Evolutionary conservation across 2,797 vertebrate species (phyloP), one percentile per base, ranked within the genome.

Genomic region (Urocyon cinereoargenteus): DNA sequence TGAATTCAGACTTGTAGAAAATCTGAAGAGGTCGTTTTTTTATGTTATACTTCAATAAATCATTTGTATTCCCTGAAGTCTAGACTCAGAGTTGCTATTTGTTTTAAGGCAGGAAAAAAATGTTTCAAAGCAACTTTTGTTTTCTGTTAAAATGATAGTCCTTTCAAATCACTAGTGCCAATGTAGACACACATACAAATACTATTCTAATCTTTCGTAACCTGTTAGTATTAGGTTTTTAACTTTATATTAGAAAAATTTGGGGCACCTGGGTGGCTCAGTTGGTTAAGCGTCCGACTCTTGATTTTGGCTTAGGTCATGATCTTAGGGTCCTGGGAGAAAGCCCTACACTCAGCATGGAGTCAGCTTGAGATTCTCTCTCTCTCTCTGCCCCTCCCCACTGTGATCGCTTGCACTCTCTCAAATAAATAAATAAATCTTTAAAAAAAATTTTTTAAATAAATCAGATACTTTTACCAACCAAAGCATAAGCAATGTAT

Each of bases 231-330:
- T 85, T 72, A 89, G 1, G 8, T 84, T 96, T 97, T 68, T 85
- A 89, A 85, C 31, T 97, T 86, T 96, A 88, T 92, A 94, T 96
- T 45, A 95, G 92, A 94, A 92, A 92, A 83, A 83, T 77, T 96
- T 75, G 18, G 64, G 64, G 64, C 15, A 4, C 64, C 31, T 34
- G 64, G 31, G 64, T 68, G 66, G 66, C 18, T 68, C n/a, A 68
- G 66, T 68, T 19, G 18, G n/a, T 34, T 68, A 68, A 68, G n/a
- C n/a, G 19, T 68, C 66, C 4, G n/a, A 68, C 66, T 68, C 66
- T 68, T 68, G n/a, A 68, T 34, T 68, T 68, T 11, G 8, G 8
- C n/a, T 68, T 16, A 68, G n/a, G n/a, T 68, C n/a, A 19, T 68
- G 16, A 68, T 68, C n/a, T 68, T 18, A 19, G 66, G 66, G n/a